Base-by-base conservation (phyloP, 2,113 vertebrate species). In the Oenanthe oenanthe region DNA sequence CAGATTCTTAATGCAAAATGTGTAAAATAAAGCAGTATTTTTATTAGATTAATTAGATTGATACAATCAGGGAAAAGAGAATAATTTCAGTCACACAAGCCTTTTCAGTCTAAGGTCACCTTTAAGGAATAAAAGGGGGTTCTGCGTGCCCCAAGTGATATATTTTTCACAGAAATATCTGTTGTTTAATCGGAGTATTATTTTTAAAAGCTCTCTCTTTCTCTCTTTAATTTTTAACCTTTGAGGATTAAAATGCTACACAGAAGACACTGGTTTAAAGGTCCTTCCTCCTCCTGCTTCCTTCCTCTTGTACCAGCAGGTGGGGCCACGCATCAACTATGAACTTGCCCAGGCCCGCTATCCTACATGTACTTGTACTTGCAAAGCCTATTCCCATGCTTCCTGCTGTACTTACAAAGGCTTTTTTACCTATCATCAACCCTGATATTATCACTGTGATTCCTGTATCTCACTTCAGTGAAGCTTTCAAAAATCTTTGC, bases 281-380 rank as follows among this genome's bases (percentile, higher is more conserved):
- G 17, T 16, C 19, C 24, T 60, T 79, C 61, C 29, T 81, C 29
- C 25, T 76, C 57, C 47, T 40, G 88, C 56, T 94, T 76, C 21
- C 32, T 50, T 68, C 12, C 47, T 47, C 24, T 51, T n/a, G 43
- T 19, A 92, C 92, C 96, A 97, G 92, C 77, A 96, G 95, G 68
- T 94, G 96, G 95, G 89, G 95, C 82, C 67, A 95, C 3, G 2
- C 50, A 91, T 66, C 92, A 93, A 66, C 58, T 25, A 40, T 66
- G 71, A 25, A 70, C 40, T 34, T 38, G 6, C 43, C 13, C 68
- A 38, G 17, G 8, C 32, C 13, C n/a, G 5, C 26, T 4, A 12
- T 8, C 38, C 20, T 11, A 31, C 0, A 2, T 4, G 11, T 18
- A 51, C 7, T 6, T 8, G 1, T 4, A 13, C 9, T 70, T 43